Evolutionary conservation across 1,140 invertebrate genomes (phyloP).

Genomic region (Cryptotermes secundus): DNA sequence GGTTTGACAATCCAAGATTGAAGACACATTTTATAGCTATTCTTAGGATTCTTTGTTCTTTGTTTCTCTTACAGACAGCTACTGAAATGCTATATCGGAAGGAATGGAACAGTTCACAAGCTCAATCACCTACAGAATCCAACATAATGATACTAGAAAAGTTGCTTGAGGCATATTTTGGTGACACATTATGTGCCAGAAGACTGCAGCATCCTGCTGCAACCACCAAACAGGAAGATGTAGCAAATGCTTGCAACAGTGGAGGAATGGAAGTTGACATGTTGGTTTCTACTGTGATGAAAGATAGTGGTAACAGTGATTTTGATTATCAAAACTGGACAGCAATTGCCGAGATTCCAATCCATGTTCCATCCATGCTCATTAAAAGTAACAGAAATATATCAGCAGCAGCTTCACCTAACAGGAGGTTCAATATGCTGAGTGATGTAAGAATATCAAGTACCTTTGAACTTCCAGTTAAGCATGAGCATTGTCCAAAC

Average conservation of each 20-base stretch:
- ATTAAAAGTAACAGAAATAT: not conserved
- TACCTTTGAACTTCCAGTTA: constrained; percentile 2
- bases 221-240: not conserved
- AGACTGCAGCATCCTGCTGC: not conserved
- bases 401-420: not conserved
- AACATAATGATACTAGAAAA: not conserved
- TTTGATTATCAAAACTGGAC: constrained; percentile 20
- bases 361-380: not conserved
- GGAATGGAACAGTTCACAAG: not conserved
- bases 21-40: too few relatives aligned
- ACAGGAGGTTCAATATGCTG: not conserved
- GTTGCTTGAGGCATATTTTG: constrained; percentile 25
- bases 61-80: constrained; percentile 20
- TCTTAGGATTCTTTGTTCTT: too few relatives aligned
- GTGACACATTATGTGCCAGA: constrained; percentile 21
- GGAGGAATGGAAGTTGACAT: not conserved
- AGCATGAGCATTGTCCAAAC: not conserved
- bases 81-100: constrained; percentile 18
- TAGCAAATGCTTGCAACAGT: not conserved
- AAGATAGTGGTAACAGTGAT: not conserved
- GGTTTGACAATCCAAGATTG: too few relatives aligned
- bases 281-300: not conserved
- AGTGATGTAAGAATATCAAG: not conserved
- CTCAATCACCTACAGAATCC: not conserved
- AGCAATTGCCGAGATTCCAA: constrained; percentile 26